phyloP scores from a whole-genome alignment of 2,113 vertebrate species.

The Ciconia maguari region DNA sequence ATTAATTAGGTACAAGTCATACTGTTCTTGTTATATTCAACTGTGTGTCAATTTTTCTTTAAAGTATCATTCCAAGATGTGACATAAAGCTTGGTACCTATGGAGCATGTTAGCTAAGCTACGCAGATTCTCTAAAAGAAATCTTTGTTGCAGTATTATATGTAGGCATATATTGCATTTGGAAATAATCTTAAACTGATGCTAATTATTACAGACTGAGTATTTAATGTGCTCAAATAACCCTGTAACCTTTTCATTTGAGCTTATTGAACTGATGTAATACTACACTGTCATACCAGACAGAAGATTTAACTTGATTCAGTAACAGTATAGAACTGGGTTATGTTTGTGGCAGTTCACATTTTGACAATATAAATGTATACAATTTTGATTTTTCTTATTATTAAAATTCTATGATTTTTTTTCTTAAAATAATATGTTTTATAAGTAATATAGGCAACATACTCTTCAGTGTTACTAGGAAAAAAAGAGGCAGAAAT shows the following conservation, averaged over 20 bases:
- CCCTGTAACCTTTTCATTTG: background rate
- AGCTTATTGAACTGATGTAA: background rate
- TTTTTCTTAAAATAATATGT: background rate
- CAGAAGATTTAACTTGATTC: background rate
- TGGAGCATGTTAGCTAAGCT: background rate
- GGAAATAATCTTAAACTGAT: background rate
- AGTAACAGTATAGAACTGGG: background rate
- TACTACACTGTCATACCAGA: background rate
- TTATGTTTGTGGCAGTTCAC: background rate
- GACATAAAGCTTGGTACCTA: background rate
- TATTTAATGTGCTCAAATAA: background rate
- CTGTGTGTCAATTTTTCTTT: background rate
- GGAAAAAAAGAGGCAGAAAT: background rate
- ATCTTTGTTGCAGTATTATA: background rate
- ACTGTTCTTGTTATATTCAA: background rate
- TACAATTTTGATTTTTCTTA: background rate
- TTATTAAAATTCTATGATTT: background rate
- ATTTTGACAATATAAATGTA: background rate
- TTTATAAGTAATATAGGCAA: background rate
- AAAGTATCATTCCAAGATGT: background rate
- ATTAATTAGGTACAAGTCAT: background rate
- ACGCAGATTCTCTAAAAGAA: background rate
- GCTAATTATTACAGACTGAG: background rate
- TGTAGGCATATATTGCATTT: background rate
- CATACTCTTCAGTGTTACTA: background rate